A percentile compares a stretch with the other conserved stretches of the same genome.
Conservation (phyloP, 37 sponge, comb jelly and placozoan genomes). For the Geodia barretti region DNA sequence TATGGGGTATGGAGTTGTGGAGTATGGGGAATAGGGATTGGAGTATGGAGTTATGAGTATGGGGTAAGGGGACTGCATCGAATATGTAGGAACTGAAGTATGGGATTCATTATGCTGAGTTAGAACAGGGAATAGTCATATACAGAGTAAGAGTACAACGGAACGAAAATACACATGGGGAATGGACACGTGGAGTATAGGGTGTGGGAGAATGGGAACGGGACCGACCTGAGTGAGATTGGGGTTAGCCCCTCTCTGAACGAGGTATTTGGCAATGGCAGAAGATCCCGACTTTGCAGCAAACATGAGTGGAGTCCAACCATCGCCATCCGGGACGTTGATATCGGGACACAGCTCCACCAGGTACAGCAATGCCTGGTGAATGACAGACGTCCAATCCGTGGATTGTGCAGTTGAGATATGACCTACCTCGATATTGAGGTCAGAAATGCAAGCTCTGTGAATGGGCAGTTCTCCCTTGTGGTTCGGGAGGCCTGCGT, state of each 20-base stretch:
- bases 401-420: no score
- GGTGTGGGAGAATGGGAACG: background rate
- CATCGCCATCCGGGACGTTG: conserved; percentile 54
- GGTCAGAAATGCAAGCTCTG: conserved; percentile 30
- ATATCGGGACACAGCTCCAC: conserved; percentile 47
- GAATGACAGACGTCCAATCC: no score
- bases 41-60: background rate
- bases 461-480: conserved; percentile 75
- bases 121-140: no score
- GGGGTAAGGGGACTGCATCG: background rate
- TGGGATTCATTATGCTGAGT: no score
- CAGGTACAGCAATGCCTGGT: conserved; percentile 51
- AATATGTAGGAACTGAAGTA: background rate
- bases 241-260: conserved; percentile 71
- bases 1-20: background rate
- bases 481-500: conserved; percentile 37
- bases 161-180: background rate
- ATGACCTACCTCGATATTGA: conserved; percentile 59
- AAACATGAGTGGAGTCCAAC: conserved; percentile 75
- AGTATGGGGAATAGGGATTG: background rate
- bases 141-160: no score
- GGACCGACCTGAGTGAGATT: conserved; percentile 38
- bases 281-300: conserved; percentile 37
- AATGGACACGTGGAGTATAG: background rate
- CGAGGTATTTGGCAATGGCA: conserved; percentile 60